Evolutionary conservation across 2,797 vertebrate species (phyloP).

Genomic region (Spea hammondii): DNA sequence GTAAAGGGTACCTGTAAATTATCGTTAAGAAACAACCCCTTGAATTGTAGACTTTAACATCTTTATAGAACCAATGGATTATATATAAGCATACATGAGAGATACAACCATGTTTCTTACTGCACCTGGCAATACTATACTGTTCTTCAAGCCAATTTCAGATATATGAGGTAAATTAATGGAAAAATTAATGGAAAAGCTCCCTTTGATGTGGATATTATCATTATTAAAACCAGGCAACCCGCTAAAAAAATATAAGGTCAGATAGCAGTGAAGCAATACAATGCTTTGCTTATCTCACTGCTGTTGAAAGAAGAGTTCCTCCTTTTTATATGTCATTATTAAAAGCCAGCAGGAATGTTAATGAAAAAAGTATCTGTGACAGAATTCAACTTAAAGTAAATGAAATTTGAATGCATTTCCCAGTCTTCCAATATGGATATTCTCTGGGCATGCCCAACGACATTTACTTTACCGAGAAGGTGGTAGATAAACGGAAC

Average conservation of each 20-base stretch:
- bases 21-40: no score
- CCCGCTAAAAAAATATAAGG: neutral
- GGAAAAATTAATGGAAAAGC: neutral
- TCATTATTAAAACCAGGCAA: conserved; percentile 1
- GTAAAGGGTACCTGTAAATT: no score
- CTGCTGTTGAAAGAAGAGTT: neutral
- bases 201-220: conserved; percentile 1
- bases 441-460: no score
- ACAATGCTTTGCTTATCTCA: neutral
- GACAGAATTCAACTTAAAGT: neutral
- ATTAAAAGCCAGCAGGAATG: neutral
- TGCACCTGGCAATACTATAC: neutral
- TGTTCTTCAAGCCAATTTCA: neutral
- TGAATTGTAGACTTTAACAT: no score
- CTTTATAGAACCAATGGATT: no score
- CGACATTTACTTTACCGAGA: no score
- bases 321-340: neutral
- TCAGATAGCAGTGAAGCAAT: neutral
- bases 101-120: no score
- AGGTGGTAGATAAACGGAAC: no score
- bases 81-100: no score
- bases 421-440: no score
- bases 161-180: neutral
- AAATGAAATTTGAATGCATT: no score
- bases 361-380: neutral